Evolutionary conservation across 2,888 invertebrate species (phyloP), one percentile per base, ranked within the genome.

Genomic region (Lysandra coridon): DNA sequence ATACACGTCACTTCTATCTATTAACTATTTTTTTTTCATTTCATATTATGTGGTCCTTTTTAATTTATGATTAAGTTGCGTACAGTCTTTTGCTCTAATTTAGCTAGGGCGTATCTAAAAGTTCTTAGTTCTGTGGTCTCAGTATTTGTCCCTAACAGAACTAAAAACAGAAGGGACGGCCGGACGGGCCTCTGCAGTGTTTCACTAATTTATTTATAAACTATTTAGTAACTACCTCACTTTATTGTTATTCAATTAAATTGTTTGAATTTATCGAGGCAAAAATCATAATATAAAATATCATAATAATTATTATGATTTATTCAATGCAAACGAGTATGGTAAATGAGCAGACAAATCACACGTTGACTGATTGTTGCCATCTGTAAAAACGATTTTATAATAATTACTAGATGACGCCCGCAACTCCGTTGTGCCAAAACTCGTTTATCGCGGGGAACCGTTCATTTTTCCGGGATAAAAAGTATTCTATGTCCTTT

Each of bases 171-270:
- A 69, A 69, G 76, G 53, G 49, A 40, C 12, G 75, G 5, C 53
- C 53, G n/a, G 53, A 12, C 5, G 53, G 76, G 57, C 30, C 49
- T 23, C 73, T 74, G 40, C 37, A 40, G 73, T 53, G 33, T 69
- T 69, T 33, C 33, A 69, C 69, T 33, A 53, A 53, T 76, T 57
- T 76, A 76, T 76, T 53, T 76, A 76, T 76, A 76, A 76, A 33
- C 75, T 76, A 76, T 76, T 53, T 76, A 76, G 57, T 57, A 76
- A 33, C 75, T 49, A 30, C 57, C 12, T 57, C 37, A 57, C 53
- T 57, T 49, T 76, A 57, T 30, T 76, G 5, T 76, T 76, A 76
- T 76, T 76, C 76, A 76, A 76, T 76, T 33, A 53, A 7, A 76
- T 76, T 53, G 30, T 73, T 73, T 17, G 40, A 73, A 73, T 73